Base-by-base conservation (phyloP, 2,888 invertebrate genomes). In the Dryomyza anilis region DNA sequence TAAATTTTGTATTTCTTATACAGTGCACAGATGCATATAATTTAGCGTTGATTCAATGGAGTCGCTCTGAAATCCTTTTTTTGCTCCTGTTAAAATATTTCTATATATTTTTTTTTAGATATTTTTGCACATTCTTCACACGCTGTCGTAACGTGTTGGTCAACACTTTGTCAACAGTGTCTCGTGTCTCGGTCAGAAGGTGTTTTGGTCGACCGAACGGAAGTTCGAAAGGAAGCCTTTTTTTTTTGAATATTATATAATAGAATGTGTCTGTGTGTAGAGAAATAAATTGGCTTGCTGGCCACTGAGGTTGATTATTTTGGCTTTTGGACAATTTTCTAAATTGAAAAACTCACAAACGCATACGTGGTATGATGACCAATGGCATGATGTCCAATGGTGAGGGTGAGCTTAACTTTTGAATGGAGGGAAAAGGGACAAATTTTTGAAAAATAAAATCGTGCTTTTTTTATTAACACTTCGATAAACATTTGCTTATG, bases 281-380 rank as follows among this genome's bases (percentile, higher is more conserved):
- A 25, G 19, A 36, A 48, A 57, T 56, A 65, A 65, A 65, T 64
- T 58, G 60, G 64, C 53, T 63, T 58, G 21, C 19, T 63, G 58
- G 60, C 57, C 63, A 56, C 60, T 67, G 60, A 46, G 64, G 61
- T 67, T 57, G 58, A 57, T 65, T 64, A 57, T 53, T 43, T 61
- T 64, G 64, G 39, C 64, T 61, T 33, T 39, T 36, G 60, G 30
- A 48, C 33, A 56, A 52, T 62, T 64, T 67, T 57, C 52, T 46
- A 60, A 58, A 64, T 62, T 64, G 57, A 64, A 56, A 61, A 61
- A 50, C 59, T 50, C 33, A 33, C 59, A 60, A 33, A n/a, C n/a
- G n/a, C n/a, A n/a, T n/a, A n/a, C 25, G 21, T 7, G 14, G 21
- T 46, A 2, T 50, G 48, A n/a, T n/a, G n/a, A n/a, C n/a, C n/a